These are phyloP conservation scores for pig (Sus scrofa) DNA, from an alignment of 2,113 vertebrate species.

Conservation along the genomic window DNA sequence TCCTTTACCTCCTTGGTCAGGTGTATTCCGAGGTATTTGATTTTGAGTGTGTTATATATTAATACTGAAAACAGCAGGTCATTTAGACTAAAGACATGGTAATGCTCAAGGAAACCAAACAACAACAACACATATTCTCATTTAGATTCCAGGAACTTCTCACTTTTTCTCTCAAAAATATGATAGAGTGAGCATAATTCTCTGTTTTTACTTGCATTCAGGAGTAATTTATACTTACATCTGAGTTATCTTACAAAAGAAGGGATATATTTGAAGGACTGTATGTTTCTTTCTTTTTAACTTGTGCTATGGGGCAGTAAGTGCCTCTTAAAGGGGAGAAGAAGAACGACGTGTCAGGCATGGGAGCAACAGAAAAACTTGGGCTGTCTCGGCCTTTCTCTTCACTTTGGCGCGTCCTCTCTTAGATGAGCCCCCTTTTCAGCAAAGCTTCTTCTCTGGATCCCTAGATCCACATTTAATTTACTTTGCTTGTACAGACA, in stretches of 20 bases:
- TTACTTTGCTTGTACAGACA: not conserved
- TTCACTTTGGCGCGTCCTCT: not conserved
- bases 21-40: too few relatives aligned
- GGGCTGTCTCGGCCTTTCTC: not conserved
- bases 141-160: slow-evolving; percentile 38
- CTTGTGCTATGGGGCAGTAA: not conserved
- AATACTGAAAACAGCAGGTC: not conserved
- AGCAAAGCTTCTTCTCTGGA: not conserved
- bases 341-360: not conserved
- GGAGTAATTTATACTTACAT: not conserved
- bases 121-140: not conserved
- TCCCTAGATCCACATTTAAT: not conserved
- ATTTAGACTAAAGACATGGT: slow-evolving; percentile 17
- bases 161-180: slow-evolving; percentile 37
- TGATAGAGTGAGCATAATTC: not conserved
- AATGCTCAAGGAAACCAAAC: slow-evolving; percentile 11
- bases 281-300: not conserved
- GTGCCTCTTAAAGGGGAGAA: not conserved
- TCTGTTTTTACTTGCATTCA: slow-evolving; percentile 27
- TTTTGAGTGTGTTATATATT: not conserved
- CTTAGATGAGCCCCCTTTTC: not conserved
- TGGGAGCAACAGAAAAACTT: not conserved
- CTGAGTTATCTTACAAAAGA: slow-evolving; percentile 29
- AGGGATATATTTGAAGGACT: not conserved
- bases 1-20: too few relatives aligned